Evolutionary conservation across 2,797 vertebrate genomes (phyloP).

Genomic region (Aeoliscus strigatus): DNA sequence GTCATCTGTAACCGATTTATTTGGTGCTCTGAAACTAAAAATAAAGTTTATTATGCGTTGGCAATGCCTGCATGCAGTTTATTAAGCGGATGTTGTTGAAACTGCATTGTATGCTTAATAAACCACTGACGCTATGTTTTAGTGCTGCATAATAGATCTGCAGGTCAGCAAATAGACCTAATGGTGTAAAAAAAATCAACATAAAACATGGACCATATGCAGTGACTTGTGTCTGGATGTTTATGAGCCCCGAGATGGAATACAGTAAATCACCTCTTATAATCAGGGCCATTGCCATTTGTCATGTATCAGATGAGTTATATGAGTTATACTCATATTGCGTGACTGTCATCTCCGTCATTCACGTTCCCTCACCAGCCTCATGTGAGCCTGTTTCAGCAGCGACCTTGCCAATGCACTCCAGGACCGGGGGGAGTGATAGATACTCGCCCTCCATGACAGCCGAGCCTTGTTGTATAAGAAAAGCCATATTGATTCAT

Average conservation of each 20-base stretch:
- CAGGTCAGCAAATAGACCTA: slow-evolving; percentile 68
- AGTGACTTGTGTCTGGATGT: slow-evolving; percentile 54
- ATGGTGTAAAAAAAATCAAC: slow-evolving; percentile 71
- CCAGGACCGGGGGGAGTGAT: slow-evolving; percentile 71
- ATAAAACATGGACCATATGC: slow-evolving; percentile 64
- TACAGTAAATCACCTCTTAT: slow-evolving; percentile 70
- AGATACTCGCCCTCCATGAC: slow-evolving; percentile 68
- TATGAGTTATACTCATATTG: slow-evolving; percentile 69
- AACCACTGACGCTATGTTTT: slow-evolving; percentile 47
- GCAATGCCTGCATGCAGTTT: slow-evolving; percentile 32
- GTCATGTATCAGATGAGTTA: slow-evolving; percentile 67
- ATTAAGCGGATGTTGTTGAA: slow-evolving; percentile 49
- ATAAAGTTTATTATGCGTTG: slow-evolving; percentile 15
- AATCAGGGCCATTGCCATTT: slow-evolving; percentile 70
- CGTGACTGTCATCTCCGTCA: slow-evolving; percentile 61
- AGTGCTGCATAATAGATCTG: slow-evolving; percentile 50
- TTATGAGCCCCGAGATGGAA: slow-evolving; percentile 59
- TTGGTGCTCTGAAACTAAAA: background rate
- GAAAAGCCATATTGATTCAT: slow-evolving; percentile 73
- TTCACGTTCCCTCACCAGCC: slow-evolving; percentile 49
- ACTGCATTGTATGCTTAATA: slow-evolving; percentile 50
- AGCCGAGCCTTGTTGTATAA: slow-evolving; percentile 65
- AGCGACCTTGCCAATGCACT: slow-evolving; percentile 67
- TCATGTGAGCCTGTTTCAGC: slow-evolving; percentile 63
- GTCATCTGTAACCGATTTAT: too few relatives aligned